Evolutionary conservation across 2,888 invertebrate species (phyloP).

Genomic region (Pterobdella sp.): DNA sequence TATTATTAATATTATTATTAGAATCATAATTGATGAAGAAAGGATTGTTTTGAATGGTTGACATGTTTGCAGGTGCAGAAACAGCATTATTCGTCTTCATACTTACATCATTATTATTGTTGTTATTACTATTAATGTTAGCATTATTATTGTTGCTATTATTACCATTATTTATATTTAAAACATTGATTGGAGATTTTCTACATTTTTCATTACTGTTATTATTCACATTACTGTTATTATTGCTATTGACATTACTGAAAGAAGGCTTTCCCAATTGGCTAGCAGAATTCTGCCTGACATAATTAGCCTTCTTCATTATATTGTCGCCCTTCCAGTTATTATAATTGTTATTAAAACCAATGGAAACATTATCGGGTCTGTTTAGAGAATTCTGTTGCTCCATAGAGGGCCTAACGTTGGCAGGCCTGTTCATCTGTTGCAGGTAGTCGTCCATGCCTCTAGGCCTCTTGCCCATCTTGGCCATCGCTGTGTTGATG

Average conservation of each 20-base stretch:
- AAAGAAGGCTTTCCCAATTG: neutral
- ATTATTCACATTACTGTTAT: neutral
- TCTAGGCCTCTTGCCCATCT: neutral
- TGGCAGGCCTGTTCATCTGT: neutral
- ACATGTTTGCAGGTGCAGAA: neutral
- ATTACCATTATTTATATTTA: neutral
- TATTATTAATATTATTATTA: neutral
- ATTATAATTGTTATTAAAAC: neutral
- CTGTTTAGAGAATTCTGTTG: neutral
- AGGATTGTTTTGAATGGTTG: too few species aligned
- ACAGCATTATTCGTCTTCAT: neutral
- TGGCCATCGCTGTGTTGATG: neutral
- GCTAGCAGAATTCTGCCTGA: neutral
- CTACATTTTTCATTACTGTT: neutral
- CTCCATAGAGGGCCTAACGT: neutral
- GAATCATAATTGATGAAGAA: too few species aligned
- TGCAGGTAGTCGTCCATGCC: conserved; percentile 6
- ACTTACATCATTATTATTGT: neutral
- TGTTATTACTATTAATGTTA: conserved; percentile 6
- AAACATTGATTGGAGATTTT: neutral
- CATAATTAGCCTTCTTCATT: neutral
- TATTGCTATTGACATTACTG: too few species aligned
- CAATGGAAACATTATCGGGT: neutral
- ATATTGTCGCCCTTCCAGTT: neutral
- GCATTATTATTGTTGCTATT: conserved; percentile 1